phyloP scores from a whole-genome alignment of 2,113 vertebrate genomes.

The Neolamprologus sp. region DNA sequence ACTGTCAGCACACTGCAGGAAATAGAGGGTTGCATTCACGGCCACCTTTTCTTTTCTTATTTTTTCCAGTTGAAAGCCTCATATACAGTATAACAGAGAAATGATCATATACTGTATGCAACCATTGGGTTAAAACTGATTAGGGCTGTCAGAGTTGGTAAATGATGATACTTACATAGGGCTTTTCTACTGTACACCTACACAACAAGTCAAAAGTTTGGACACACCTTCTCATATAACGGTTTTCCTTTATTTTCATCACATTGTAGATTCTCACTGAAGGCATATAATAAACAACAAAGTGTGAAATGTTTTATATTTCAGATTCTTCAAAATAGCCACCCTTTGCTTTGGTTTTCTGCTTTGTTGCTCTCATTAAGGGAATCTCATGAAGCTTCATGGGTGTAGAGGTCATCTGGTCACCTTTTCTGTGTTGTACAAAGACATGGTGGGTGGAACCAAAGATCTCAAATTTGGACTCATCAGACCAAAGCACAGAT shows the following conservation, averaged over 20 bases:
- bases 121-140: neutral
- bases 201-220: neutral
- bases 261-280: neutral
- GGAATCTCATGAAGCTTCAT: neutral
- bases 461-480: neutral
- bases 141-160: neutral
- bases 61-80: neutral
- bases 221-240: neutral
- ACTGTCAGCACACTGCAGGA: neutral
- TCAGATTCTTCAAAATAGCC: neutral
- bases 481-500: neutral
- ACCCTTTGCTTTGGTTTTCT: neutral
- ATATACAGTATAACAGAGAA: neutral
- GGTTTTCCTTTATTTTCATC: neutral
- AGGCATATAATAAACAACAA: fast-evolving
- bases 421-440: neutral
- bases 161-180: neutral
- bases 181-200: neutral
- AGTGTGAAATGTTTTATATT: neutral
- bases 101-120: neutral
- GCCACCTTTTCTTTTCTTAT: neutral
- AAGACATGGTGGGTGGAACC: neutral
- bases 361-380: neutral
- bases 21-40: neutral
- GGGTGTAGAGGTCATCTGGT: neutral